Conservation (phyloP, 2,113 vertebrate genomes). For the Polypterus senegalus region DNA sequence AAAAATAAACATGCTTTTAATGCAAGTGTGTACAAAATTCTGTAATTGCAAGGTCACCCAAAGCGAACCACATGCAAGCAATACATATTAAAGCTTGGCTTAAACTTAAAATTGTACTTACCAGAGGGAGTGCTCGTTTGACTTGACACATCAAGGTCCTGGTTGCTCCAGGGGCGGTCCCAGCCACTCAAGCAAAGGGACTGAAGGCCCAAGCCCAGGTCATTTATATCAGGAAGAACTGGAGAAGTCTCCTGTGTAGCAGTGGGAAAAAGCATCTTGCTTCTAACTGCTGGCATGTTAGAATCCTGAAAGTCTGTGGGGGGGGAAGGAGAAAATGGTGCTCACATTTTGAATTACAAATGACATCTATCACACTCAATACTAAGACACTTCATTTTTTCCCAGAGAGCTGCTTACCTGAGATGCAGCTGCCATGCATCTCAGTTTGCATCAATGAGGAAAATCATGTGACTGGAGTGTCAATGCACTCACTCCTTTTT, state of each 20-base stretch:
- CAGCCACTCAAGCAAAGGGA: slow-evolving; percentile 84
- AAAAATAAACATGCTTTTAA: too few species aligned
- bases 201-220: slow-evolving; percentile 92
- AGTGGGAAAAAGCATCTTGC: slow-evolving; percentile 93
- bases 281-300: slow-evolving; percentile 65
- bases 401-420: slow-evolving; percentile 38
- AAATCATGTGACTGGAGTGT: slow-evolving; percentile 95
- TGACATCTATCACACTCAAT: too few species aligned
- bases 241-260: slow-evolving; percentile 73
- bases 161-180: slow-evolving; percentile 94
- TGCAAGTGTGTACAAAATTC: too few species aligned
- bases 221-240: slow-evolving; percentile 69
- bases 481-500: slow-evolving; percentile 77
- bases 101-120: slow-evolving; percentile 46
- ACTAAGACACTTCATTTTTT: background rate
- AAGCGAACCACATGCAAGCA: background rate
- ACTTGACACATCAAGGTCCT: slow-evolving; percentile 67
- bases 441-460: slow-evolving; percentile 84
- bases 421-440: slow-evolving; percentile 65
- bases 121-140: slow-evolving; percentile 74
- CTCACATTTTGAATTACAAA: too few species aligned
- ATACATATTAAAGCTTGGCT: too few species aligned
- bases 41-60: too few species aligned
- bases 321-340: slow-evolving; percentile 20
- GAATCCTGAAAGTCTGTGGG: slow-evolving; percentile 69